Base-by-base conservation (phyloP, 1,140 invertebrate species). In the Drosophila sproati region DNA sequence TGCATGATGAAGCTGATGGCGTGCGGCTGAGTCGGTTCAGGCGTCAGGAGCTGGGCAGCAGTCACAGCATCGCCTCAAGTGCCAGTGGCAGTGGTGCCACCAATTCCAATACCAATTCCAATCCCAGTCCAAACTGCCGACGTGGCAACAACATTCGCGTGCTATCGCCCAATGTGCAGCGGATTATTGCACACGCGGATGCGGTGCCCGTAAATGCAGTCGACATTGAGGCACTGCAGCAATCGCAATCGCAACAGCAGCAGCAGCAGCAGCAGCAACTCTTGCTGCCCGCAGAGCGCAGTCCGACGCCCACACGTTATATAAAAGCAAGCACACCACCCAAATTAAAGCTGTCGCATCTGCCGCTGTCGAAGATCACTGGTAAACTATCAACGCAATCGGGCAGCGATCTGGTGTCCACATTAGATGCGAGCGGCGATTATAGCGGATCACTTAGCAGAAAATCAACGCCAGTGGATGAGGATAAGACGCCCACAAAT, bases 81-180 rank as follows among this genome's bases (percentile, higher is more conserved):
- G 80, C 78, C 59, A 79, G 79, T 47, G 45, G 54, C 45, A 67
- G 31, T 51, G 37, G 43, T 59, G 60, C 45, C 57, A 34, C 4
- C 45, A 73, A 6, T 12, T 61, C 43, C 20, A 20, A 20, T 20
- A 20, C 20, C 20, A 20, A 20, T 20, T 20, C 20, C 20, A 20
- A 20, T 20, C 20, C 20, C 20, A 20, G 20, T 20, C 39, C 39
- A 5, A 43, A 43, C 6, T 43, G 10, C 28, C 85, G 80, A 2
- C 89, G 87, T 51, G 85, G 91, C 66, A 83, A 79, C 67, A 90
- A 92, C 32, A 92, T 92, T 32, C 82, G 88, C 41, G 72, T 88
- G 48, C 73, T 92, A 7, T 92, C 91, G n/a, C 77, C 91, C 4
- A 92, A 92, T 60, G 91, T 92, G 7, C 91, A 92, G 20, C 75